These are phyloP conservation scores for Stenodera caucasica DNA, from an alignment of 2,888 invertebrate species.

Conservation along the genomic window DNA sequence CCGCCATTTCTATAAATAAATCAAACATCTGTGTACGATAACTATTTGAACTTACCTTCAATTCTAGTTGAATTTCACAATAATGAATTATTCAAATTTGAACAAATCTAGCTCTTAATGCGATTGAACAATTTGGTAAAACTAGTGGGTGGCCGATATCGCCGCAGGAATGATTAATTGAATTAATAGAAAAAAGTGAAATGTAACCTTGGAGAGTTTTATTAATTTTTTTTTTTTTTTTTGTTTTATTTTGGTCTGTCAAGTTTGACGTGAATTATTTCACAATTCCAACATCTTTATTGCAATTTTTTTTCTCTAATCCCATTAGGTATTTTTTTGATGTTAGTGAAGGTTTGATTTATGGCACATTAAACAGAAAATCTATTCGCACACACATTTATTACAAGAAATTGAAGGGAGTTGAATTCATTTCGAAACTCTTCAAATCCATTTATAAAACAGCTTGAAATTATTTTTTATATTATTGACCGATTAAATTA, in stretches of 20 bases:
- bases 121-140: too few relatives aligned
- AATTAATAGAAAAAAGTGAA: not conserved
- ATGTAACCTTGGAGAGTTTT: not conserved
- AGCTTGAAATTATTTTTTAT: too few relatives aligned
- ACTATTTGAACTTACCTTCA: not conserved
- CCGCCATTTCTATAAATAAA: constrained; percentile 2
- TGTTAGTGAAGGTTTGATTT: not conserved
- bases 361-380: not conserved
- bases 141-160: not conserved
- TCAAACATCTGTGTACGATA: not conserved
- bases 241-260: not conserved
- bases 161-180: not conserved
- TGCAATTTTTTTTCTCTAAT: not conserved
- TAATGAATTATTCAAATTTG: not conserved
- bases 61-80: not conserved
- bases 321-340: not conserved
- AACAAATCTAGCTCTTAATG: too few relatives aligned
- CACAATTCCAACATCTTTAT: not conserved
- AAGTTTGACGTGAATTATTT: not conserved
- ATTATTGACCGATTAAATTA: too few relatives aligned
- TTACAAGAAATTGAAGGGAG: too few relatives aligned
- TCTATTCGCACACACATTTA: not conserved
- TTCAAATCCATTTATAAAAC: too few relatives aligned
- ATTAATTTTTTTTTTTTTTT: too few relatives aligned
- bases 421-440: too few relatives aligned